Evolutionary conservation across 2,797 vertebrate species (phyloP).

Genomic region (Melopsittacus undulatus): DNA sequence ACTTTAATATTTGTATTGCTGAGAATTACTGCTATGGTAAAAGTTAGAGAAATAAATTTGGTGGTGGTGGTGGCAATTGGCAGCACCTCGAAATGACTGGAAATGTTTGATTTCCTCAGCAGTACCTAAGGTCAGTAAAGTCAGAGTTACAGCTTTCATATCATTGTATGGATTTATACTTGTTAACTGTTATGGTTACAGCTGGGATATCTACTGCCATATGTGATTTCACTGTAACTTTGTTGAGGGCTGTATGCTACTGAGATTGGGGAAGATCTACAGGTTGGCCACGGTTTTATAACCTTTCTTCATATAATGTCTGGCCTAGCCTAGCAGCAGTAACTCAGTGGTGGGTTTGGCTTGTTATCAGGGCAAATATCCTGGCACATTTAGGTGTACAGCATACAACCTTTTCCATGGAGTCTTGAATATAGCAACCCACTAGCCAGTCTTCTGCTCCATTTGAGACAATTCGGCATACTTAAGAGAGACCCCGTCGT

Average conservation of each 20-base stretch:
- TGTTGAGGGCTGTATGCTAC: background rate
- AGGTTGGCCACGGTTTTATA: background rate
- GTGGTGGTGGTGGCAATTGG: background rate
- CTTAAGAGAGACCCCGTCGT: slow-evolving; percentile 13
- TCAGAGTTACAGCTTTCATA: background rate
- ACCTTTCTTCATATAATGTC: background rate
- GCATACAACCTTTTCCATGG: background rate
- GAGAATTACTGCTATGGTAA: background rate
- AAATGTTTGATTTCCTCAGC: background rate
- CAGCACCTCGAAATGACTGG: background rate
- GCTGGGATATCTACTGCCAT: background rate
- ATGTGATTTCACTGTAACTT: background rate
- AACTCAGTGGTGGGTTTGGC: slow-evolving; percentile 27
- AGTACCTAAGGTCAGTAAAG: background rate
- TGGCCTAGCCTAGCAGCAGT: background rate
- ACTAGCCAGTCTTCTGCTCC: slow-evolving; percentile 56
- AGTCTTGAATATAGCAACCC: background rate
- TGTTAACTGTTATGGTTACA: background rate
- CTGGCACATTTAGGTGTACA: background rate
- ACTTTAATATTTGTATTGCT: background rate
- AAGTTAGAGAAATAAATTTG: background rate
- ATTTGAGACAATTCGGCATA: slow-evolving; percentile 21
- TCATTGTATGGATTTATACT: background rate
- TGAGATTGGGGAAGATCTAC: background rate
- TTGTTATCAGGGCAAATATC: slow-evolving; percentile 14